These are phyloP conservation scores for Anoplolepis gracilipes DNA, from an alignment of 1,140 invertebrate genomes.

Conservation along the genomic window DNA sequence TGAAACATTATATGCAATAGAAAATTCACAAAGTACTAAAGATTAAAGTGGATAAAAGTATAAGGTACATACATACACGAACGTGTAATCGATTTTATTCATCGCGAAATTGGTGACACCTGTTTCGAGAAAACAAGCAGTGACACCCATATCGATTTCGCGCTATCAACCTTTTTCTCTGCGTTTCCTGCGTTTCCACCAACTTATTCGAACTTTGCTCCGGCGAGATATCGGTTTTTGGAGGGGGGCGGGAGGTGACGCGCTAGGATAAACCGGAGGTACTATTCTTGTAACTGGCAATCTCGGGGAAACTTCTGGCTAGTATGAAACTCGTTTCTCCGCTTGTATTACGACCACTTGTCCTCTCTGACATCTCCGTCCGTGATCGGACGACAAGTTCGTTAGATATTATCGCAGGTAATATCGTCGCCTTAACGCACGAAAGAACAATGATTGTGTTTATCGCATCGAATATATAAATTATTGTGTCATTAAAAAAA, in stretches of 20 bases:
- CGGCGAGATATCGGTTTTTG: slow-evolving; percentile 48
- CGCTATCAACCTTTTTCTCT: slow-evolving; percentile 26
- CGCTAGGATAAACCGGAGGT: slow-evolving; percentile 52
- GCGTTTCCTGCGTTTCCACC: not conserved
- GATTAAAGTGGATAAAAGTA: not conserved
- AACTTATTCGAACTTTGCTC: slow-evolving; percentile 51
- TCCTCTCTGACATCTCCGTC: slow-evolving; percentile 37
- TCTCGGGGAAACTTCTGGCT: slow-evolving; percentile 43
- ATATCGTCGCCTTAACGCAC: not conserved
- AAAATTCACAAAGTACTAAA: not conserved
- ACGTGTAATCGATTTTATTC: slow-evolving; percentile 51
- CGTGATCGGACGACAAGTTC: slow-evolving; percentile 24
- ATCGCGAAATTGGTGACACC: slow-evolving; percentile 47
- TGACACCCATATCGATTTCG: slow-evolving; percentile 46
- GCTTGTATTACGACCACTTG: slow-evolving; percentile 52
- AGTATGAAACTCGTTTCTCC: slow-evolving; percentile 44
- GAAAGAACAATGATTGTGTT: not conserved
- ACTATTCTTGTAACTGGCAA: slow-evolving; percentile 61
- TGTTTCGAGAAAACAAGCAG: slow-evolving; percentile 23
- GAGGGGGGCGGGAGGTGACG: not conserved
- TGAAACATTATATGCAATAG: no score
- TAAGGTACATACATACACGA: not conserved
- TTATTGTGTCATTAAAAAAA: not conserved
- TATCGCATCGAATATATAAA: not conserved
- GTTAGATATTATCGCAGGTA: slow-evolving; percentile 32